Evolutionary conservation across 1,140 invertebrate species (phyloP).

Genomic region (Drosophila nebulosa): DNA sequence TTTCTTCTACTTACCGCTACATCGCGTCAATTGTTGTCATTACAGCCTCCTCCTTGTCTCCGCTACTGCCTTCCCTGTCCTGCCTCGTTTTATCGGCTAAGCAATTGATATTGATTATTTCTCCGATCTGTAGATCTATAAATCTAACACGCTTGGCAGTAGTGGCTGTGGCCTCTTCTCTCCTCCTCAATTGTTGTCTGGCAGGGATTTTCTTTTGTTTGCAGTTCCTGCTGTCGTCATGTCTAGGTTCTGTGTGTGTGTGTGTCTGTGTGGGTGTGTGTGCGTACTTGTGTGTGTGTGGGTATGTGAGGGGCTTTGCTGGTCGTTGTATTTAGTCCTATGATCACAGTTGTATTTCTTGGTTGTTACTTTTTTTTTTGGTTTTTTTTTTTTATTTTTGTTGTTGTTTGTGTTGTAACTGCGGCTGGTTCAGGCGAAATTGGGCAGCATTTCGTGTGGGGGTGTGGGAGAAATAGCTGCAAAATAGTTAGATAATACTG

Average conservation of each 20-base stretch:
- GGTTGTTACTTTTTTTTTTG: conserved; percentile 11
- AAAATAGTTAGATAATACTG: conserved; percentile 11
- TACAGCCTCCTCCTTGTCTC: conserved; percentile 61
- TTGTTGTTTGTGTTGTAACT: conserved; percentile 26
- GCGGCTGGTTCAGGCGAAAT: conserved; percentile 57
- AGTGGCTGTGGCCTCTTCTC: not conserved
- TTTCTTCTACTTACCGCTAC: conserved; percentile 69
- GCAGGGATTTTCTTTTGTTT: conserved; percentile 34
- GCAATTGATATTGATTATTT: conserved; percentile 63
- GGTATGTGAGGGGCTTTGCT: not conserved
- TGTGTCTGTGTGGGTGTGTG: conserved; percentile 16
- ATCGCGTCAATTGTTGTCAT: conserved; percentile 80
- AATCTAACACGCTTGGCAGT: conserved; percentile 37
- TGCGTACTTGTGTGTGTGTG: conserved; percentile 14
- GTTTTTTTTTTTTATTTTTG: not conserved
- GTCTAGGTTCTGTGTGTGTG: conserved; percentile 35
- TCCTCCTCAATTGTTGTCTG: conserved; percentile 45
- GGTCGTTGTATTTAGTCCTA: conserved; percentile 48
- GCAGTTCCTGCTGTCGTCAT: conserved; percentile 14
- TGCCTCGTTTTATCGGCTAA: conserved; percentile 6
- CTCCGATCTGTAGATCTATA: conserved; percentile 47
- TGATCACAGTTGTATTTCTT: conserved; percentile 71
- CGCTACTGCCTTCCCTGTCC: not conserved
- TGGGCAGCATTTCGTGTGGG: conserved; percentile 69
- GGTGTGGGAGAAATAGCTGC: conserved; percentile 40